Evolutionary conservation across 2,888 invertebrate genomes (phyloP).

Genomic region (Drosophila buzzatii): DNA sequence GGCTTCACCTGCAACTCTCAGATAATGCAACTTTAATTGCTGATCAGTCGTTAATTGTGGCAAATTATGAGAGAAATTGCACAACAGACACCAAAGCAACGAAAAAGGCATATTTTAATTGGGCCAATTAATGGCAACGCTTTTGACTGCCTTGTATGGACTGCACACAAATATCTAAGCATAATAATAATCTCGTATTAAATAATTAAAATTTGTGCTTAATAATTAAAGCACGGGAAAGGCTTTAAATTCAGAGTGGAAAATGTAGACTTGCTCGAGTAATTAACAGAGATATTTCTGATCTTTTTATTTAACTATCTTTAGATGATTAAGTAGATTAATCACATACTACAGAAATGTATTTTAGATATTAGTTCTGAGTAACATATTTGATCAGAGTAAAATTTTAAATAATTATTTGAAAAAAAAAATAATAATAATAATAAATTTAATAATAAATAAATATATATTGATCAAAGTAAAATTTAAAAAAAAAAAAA

Average conservation of each 20-base stretch:
- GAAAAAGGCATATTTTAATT: slow-evolving; percentile 64
- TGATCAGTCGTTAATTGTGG: slow-evolving; percentile 79
- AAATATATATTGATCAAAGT: too few relatives aligned
- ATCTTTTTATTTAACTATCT: not conserved
- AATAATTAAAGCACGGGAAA: not conserved
- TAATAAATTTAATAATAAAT: too few relatives aligned
- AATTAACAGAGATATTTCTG: not conserved
- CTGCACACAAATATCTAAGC: not conserved
- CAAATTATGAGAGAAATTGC: slow-evolving; percentile 73
- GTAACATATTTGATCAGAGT: too few relatives aligned
- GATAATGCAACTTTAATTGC: slow-evolving; percentile 77
- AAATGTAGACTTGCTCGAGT: too few relatives aligned
- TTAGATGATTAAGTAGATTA: not conserved
- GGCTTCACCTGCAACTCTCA: slow-evolving; percentile 27
- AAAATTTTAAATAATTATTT: too few relatives aligned
- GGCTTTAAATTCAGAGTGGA: not conserved
- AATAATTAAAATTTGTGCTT: not conserved
- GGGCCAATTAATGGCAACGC: slow-evolving; percentile 71
- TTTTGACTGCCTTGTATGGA: slow-evolving; percentile 56
- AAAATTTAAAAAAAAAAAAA: too few relatives aligned
- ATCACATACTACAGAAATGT: too few relatives aligned
- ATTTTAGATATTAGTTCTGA: too few relatives aligned
- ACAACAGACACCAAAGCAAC: slow-evolving; percentile 40
- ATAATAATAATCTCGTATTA: slow-evolving; percentile 8
- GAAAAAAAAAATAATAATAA: too few relatives aligned